Base-by-base conservation (phyloP, 2,113 vertebrate genomes). In the Phaethornis superciliosus region DNA sequence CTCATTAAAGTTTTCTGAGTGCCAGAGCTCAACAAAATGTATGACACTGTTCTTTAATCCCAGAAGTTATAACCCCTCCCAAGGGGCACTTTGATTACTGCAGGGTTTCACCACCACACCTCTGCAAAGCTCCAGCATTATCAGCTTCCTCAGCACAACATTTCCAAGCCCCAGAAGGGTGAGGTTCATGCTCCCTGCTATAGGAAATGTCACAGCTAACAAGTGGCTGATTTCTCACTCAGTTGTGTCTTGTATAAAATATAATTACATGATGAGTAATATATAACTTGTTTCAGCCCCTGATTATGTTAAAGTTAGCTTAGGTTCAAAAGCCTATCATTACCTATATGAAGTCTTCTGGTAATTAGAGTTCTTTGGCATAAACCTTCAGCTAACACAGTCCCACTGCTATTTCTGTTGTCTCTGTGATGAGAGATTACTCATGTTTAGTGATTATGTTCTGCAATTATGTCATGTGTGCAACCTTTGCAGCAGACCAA, bases 111-210 rank as follows among this genome's bases (percentile, higher is more conserved):
- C 19, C 27, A 5, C 10, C 1, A 4, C 49, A 3, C 82, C 82
- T 60, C 52, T 75, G 35, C 32, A 5, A 10, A 6, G 55, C 10
- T 6, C 46, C 65, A 28, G n/a, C 56, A 23, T 21, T 6, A 8
- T 2, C 37, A 5, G 54, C 60, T 46, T 62, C 65, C 54, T 67
- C 24, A 10, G 47, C 1, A 2, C 37, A 44, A 42, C 49, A 4
- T 52, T 54, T 60, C 47, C 62, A 27, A n/a, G 35, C 18, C 12
- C 2, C 21, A 11, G 52, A 4, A 40, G 65, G 72, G 18, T 22
- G 62, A 84, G 35, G 35, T 24, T 69, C 0, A 0, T 51, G 74
- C 28, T 89, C 44, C 23, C 51, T 51, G 47, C 55, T 30, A 0
- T 4, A 14, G 27, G 19, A 3, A 1, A 12, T 2, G 24, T 6